Conservation (phyloP, 2,113 vertebrate species). For the Oryzias javanicus region DNA sequence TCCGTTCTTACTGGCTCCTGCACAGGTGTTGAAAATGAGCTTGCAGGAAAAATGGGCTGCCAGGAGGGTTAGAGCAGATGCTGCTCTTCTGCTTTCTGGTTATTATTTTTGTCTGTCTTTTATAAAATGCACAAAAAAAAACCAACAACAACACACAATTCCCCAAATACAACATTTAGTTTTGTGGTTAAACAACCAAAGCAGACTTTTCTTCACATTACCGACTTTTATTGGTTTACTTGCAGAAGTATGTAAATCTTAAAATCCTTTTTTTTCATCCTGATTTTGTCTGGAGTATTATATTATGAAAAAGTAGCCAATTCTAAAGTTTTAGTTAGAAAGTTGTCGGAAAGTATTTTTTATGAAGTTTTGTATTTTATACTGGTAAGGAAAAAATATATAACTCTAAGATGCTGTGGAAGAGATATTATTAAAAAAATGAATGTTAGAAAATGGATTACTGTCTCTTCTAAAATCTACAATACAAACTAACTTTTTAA, state of each 20-base stretch:
- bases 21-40: neutral
- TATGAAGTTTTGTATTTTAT: no score
- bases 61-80: slow-evolving; percentile 2
- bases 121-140: neutral
- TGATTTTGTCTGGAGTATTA: neutral
- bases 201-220: slow-evolving; percentile 7
- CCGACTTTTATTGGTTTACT: slow-evolving; percentile 12
- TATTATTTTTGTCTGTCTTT: neutral
- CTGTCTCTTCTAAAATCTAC: no score
- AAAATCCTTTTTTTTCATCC: neutral
- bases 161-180: slow-evolving; percentile 1
- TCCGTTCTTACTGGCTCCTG: neutral
- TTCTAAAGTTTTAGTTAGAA: no score
- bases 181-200: slow-evolving; percentile 4
- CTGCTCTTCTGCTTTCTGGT: neutral
- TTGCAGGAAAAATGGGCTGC: neutral
- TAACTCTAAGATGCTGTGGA: no score
- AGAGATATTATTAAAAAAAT: no score
- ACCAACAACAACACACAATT: no score
- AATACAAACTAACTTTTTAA: no score
- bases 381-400: no score
- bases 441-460: no score
- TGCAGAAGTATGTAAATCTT: neutral
- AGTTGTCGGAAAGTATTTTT: no score
- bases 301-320: no score